phyloP scores from a whole-genome alignment of 2,888 invertebrate species.

The Theodoxus fluviatilis region DNA sequence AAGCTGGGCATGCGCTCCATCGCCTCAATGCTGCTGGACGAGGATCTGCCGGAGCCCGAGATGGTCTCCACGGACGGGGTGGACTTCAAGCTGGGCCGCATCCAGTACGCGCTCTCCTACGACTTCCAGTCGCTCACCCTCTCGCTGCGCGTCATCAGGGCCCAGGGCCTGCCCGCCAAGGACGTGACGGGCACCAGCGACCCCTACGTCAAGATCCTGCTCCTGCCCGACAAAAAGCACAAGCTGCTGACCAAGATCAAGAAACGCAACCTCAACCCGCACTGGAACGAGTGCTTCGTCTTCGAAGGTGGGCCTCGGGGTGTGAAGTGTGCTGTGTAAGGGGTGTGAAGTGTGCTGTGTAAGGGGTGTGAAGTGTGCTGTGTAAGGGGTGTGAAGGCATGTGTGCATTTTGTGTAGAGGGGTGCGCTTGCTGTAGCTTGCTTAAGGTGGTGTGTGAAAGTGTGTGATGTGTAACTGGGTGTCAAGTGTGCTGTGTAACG shows the following conservation, averaged over 20 bases:
- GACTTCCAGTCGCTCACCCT: constrained; percentile 61
- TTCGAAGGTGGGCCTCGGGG: constrained; percentile 75
- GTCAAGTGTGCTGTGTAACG: too few species aligned
- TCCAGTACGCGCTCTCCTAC: constrained; percentile 60
- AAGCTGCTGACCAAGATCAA: constrained; percentile 65
- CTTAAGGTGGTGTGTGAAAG: too few species aligned
- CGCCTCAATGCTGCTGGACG: constrained; percentile 57
- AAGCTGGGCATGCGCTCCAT: constrained; percentile 53
- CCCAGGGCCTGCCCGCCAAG: constrained; percentile 61
- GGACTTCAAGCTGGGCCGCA: constrained; percentile 56
- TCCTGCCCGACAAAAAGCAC: constrained; percentile 63
- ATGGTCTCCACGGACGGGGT: constrained; percentile 44
- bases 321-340: too few species aligned
- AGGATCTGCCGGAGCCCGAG: constrained; percentile 37
- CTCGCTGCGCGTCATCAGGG: constrained; percentile 59
- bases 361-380: too few species aligned
- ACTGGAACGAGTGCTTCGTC: constrained; percentile 65
- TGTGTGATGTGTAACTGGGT: too few species aligned
- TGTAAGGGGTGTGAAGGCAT: too few species aligned
- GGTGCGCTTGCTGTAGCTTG: too few species aligned
- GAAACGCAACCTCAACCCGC: constrained; percentile 63
- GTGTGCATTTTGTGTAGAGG: too few species aligned
- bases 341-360: too few species aligned
- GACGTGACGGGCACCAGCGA: constrained; percentile 65
- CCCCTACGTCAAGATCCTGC: constrained; percentile 64